These are phyloP conservation scores for Agonopterix arenella DNA, from an alignment of 2,888 invertebrate species.

Conservation along the genomic window DNA sequence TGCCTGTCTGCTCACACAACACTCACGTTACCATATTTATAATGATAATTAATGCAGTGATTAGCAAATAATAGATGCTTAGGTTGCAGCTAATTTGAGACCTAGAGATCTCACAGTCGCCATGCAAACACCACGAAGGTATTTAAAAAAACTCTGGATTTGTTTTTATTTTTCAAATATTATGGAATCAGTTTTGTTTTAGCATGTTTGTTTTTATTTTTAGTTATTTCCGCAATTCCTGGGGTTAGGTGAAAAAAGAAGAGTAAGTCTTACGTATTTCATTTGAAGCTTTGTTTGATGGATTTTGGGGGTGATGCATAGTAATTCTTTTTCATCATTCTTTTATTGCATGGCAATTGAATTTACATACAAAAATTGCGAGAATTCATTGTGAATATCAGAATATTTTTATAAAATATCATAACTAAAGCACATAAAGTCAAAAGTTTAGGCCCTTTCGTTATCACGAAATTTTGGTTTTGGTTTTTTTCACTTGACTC, in stretches of 20 bases:
- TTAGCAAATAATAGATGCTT: too few relatives aligned
- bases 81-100: too few relatives aligned
- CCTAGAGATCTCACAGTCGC: conserved; percentile 1
- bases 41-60: too few relatives aligned
- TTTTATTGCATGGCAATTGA: conserved; percentile 9
- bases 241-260: conserved; percentile 59
- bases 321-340: conserved; percentile 1
- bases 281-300: conserved; percentile 54
- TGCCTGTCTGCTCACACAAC: too few relatives aligned
- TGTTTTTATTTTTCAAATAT: background rate
- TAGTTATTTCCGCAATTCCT: conserved; percentile 66
- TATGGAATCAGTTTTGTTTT: conserved; percentile 32
- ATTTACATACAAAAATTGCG: background rate
- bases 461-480: conserved; percentile 7
- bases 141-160: background rate
- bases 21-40: background rate
- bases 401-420: background rate
- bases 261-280: conserved; percentile 55
- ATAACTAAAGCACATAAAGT: background rate
- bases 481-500: conserved; percentile 12
- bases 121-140: conserved; percentile 7
- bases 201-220: conserved; percentile 59
- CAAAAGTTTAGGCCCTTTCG: background rate
- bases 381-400: conserved; percentile 1
- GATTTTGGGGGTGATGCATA: conserved; percentile 37